Evolutionary conservation across 2,888 invertebrate genomes (phyloP), one percentile per base, ranked within the genome.

Genomic region (Pyrrhosoma nymphula): DNA sequence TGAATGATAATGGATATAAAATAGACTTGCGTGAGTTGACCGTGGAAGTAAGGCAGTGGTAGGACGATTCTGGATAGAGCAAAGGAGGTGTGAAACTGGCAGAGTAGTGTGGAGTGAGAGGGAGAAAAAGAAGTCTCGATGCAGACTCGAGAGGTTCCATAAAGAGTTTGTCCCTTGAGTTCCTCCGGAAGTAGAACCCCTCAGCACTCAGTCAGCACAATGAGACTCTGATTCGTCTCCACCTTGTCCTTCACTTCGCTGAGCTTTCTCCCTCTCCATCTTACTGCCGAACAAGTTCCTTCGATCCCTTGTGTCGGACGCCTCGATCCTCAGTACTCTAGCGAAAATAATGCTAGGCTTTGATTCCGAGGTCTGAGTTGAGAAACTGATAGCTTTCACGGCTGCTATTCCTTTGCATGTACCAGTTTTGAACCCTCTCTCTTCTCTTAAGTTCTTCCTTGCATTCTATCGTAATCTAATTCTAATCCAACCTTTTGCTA

Each of bases 151-250:
- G 10, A n/a, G 69, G n/a, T n/a, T n/a, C 69, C 69, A n/a, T n/a
- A 10, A 63, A 91, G 91, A 91, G 35, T 35, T 6, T 63, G 91
- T 91, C 91, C 91, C 69, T 39, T 63, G 88, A 55, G 35, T 39
- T 47, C 88, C 55, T 35, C 1, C 47, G 47, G 6, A 39, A 63
- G 91, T 39, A 60, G 60, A 39, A 35, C 30, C 8, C 56, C 18
- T 30, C 35, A 30, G 30, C 90, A 30, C 56, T 20, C 30, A 30
- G 91, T 90, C 91, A 63, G 63, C 63, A 91, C 91, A 91, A 91
- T 91, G 91, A 60, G 35, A 60, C 91, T 35, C 91, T 91, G 91
- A 91, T 91, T 91, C 91, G 39, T 90, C 30, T 56, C 90, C 60
- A 47, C 20, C 47, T 26, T 20, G 20, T 47, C 47, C 16, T 30